Percentiles rank a stretch among this genome's conserved stretches.
Conservation (phyloP, 2,113 vertebrate species). For the Gopherus evgoodei region DNA sequence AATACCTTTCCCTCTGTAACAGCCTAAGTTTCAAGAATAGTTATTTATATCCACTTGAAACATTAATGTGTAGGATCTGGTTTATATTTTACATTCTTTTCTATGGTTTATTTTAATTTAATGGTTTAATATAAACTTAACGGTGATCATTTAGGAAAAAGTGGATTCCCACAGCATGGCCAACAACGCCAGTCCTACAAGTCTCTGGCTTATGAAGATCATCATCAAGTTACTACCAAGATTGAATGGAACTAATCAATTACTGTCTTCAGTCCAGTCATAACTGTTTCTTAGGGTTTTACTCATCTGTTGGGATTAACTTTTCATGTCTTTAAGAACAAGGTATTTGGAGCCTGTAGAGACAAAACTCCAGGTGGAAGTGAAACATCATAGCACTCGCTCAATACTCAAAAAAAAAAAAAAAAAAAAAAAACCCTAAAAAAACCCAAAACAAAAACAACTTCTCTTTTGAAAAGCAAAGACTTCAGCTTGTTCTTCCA, state of each 20-base stretch:
- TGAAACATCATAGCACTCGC: background rate
- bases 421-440: background rate
- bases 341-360: background rate
- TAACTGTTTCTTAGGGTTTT: background rate
- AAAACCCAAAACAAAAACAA: background rate
- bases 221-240: background rate
- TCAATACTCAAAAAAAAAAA: background rate
- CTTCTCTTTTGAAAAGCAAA: background rate
- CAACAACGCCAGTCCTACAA: background rate
- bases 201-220: background rate
- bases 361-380: background rate
- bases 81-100: background rate
- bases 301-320: background rate
- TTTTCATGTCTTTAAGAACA: background rate
- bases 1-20: background rate
- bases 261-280: background rate
- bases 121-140: background rate
- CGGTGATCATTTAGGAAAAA: rapidly evolving
- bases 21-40: background rate
- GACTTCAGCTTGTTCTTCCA: background rate
- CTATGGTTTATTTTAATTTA: background rate
- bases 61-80: too few relatives aligned
- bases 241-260: background rate
- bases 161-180: background rate
- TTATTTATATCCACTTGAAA: background rate